Evolutionary conservation across 1,140 invertebrate genomes (phyloP).

Genomic region (Tribolium castaneum): DNA sequence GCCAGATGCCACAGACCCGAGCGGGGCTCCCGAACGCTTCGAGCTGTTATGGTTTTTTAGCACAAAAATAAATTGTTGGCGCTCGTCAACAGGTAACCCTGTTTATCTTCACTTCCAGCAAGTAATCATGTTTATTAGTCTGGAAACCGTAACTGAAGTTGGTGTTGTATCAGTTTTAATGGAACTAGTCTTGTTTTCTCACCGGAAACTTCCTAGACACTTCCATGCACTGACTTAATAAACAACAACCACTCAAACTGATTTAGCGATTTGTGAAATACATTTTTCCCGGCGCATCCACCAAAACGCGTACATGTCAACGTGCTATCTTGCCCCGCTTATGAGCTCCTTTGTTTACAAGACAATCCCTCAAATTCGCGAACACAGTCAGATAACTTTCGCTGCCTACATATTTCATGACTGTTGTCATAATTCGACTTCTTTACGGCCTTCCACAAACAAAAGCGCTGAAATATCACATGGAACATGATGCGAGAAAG

Average conservation of each 20-base stretch:
- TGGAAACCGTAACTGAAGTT: neutral
- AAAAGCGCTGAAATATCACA: slow-evolving; percentile 30
- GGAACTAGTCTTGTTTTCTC: neutral
- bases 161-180: slow-evolving; percentile 8
- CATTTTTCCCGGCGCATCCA: slow-evolving; percentile 19
- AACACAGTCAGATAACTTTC: slow-evolving; percentile 39
- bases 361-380: slow-evolving; percentile 43
- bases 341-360: slow-evolving; percentile 8
- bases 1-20: neutral
- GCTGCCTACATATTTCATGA: slow-evolving; percentile 49
- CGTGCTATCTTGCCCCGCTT: neutral
- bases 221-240: neutral
- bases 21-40: neutral
- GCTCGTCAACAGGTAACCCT: neutral
- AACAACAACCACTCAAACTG: neutral
- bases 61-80: neutral
- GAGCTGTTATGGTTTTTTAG: neutral
- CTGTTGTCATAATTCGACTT: slow-evolving; percentile 48
- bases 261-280: neutral
- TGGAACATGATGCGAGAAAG: slow-evolving; percentile 15
- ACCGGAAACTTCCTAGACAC: neutral
- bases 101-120: slow-evolving; percentile 1
- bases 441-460: slow-evolving; percentile 41
- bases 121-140: slow-evolving; percentile 10
- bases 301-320: neutral